These are phyloP conservation scores for Drosophila leonis DNA, from an alignment of 2,888 invertebrate species.

Conservation along the genomic window DNA sequence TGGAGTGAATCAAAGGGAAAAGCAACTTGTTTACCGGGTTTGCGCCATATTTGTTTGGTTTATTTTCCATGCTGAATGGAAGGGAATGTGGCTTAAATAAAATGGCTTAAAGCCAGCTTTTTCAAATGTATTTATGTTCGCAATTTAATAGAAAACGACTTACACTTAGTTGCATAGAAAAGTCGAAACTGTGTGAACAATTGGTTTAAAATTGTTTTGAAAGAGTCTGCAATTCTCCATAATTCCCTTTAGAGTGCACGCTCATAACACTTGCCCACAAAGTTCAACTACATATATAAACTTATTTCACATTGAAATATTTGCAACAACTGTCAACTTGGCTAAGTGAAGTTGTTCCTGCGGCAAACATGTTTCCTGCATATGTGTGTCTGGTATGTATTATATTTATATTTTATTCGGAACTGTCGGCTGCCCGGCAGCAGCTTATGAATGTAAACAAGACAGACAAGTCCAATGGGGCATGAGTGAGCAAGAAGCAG, in stretches of 20 bases:
- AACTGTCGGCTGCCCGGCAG: conserved; percentile 34
- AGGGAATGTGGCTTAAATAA: conserved; percentile 3
- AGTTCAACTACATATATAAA: not conserved
- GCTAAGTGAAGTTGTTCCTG: not conserved
- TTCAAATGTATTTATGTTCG: not conserved
- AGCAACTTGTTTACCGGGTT: conserved; percentile 65
- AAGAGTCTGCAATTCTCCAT: not conserved
- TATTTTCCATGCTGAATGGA: conserved; percentile 9
- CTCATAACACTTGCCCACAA: conserved; percentile 2
- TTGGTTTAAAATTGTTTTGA: not conserved
- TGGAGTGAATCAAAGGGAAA: conserved; percentile 48
- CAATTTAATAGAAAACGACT: conserved; percentile 18
- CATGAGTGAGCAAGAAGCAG: not conserved
- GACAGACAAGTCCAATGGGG: conserved; percentile 22
- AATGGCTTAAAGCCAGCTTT: conserved; percentile 22
- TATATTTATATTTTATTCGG: conserved; percentile 27
- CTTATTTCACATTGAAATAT: conserved; percentile 12
- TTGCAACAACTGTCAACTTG: conserved; percentile 17
- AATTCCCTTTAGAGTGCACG: not conserved
- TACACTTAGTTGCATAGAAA: not conserved
- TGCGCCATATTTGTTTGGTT: conserved; percentile 34
- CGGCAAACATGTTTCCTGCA: not conserved
- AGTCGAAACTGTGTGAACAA: conserved; percentile 2
- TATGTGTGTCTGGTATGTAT: not conserved
- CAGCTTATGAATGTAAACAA: conserved; percentile 58